Base-by-base conservation (phyloP, 2,888 invertebrate species). In the Bedellia somnulentella region DNA sequence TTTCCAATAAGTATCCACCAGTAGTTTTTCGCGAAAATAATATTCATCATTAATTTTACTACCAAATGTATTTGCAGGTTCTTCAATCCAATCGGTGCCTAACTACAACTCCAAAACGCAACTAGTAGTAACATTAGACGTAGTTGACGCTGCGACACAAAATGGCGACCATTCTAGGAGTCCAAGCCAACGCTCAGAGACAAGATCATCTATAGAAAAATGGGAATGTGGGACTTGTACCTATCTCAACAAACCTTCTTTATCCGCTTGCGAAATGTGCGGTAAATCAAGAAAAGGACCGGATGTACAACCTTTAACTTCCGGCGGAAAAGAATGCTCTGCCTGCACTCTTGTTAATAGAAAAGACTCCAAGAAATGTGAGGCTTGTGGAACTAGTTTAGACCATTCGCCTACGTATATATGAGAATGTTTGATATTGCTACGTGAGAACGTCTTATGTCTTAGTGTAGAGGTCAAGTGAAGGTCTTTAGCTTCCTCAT, bases 371-470 rank as follows among this genome's bases (percentile, higher is more conserved):
- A 67, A 66, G 21, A 50, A 49, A 6, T 89, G 89, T 50, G 83
- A 82, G 42, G 88, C 85, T 11, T 89, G 89, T 54, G 78, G 76
- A 12, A 68, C 78, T 5, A 82, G 81, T 47, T 64, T 89, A 24
- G 79, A 85, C 46, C 82, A 86, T 59, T 88, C 87, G 32, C 86
- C 88, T 21, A 89, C 87, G 27, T 89, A 89, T 47, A 87, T 88
- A 45, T 85, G 55, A 59, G 11, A 15, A 1, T 33, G 29, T n/a
- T n/a, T n/a, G n/a, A n/a, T n/a, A 25, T 14, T 3, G 4, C 17
- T 27, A 5, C 3, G 4, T 15, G 27, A 15, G 16, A 9, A 27
- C 12, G n/a, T 25, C 25, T 13, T 13, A 4, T 11, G 12, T 10
- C 9, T 5, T 18, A 8, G 9, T 18, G 18, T n/a, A n/a, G n/a